Evolutionary conservation across 1,140 invertebrate species (phyloP).

Genomic region (Lanistes nyassanus): DNA sequence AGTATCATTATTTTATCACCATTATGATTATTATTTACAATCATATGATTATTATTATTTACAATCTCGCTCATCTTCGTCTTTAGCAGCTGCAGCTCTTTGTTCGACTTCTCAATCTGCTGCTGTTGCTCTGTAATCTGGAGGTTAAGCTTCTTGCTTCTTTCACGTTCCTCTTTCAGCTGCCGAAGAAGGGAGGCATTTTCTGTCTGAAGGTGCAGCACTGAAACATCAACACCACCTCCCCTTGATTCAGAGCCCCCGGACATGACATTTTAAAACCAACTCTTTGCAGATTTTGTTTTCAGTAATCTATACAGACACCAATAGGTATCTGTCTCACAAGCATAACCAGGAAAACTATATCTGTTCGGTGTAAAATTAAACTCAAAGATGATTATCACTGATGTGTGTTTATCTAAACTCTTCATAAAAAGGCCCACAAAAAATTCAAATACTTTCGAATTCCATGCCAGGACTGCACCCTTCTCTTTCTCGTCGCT

Average conservation of each 20-base stretch:
- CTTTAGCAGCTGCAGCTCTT: conserved; percentile 46
- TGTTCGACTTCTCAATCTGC: conserved; percentile 46
- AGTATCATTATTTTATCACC: no score
- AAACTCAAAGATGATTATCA: no score
- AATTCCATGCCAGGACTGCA: neutral
- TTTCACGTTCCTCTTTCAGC: conserved; percentile 43
- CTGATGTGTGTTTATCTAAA: no score
- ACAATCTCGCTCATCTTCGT: conserved; percentile 50
- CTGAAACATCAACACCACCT: no score
- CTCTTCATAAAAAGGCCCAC: neutral
- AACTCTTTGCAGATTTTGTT: no score
- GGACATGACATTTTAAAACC: no score
- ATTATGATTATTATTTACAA: conserved; percentile 34
- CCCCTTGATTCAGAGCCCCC: no score
- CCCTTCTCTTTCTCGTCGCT: conserved; percentile 39
- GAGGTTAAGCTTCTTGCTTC: conserved; percentile 36
- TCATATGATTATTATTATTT: conserved; percentile 20
- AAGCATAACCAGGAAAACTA: no score
- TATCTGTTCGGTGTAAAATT: no score
- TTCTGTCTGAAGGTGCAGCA: conserved; percentile 50
- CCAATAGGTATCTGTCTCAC: no score
- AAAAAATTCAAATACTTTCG: conserved; percentile 13
- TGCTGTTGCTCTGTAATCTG: conserved; percentile 42
- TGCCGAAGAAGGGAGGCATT: conserved; percentile 43
- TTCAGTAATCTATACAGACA: no score